Conservation (phyloP, 2,888 invertebrate genomes). For the Timema podura region DNA sequence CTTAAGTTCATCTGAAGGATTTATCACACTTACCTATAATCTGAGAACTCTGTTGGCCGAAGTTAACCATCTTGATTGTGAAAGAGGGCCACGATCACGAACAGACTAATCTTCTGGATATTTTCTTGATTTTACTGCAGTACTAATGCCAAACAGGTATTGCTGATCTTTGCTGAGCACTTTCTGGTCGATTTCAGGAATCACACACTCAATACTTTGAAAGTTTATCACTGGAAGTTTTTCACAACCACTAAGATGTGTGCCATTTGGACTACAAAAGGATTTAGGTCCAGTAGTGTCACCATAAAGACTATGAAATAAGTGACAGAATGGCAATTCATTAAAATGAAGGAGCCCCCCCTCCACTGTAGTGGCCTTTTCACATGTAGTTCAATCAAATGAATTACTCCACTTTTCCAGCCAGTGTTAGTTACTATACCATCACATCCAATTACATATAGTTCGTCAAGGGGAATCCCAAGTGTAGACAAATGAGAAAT, state of each 20-base stretch:
- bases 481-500: no score
- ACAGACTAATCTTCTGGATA: slow-evolving; percentile 20
- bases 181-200: no score
- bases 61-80: slow-evolving; percentile 15
- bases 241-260: slow-evolving; percentile 25
- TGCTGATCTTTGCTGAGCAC: no score
- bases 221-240: no score
- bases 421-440: no score
- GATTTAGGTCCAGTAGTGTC: slow-evolving; percentile 28
- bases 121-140: slow-evolving; percentile 21
- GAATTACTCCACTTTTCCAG: no score
- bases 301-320: slow-evolving; percentile 27
- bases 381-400: no score
- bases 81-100: slow-evolving; percentile 12
- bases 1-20: slow-evolving; percentile 1
- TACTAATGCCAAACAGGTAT: no score
- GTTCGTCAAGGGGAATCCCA: no score
- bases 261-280: slow-evolving; percentile 26
- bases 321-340: slow-evolving; percentile 26
- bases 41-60: slow-evolving; percentile 8
- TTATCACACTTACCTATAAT: slow-evolving; percentile 9
- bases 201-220: no score
- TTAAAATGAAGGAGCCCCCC: slow-evolving; percentile 26
- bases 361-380: no score
- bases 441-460: no score